Evolutionary conservation across 1,140 invertebrate genomes (phyloP).

Genomic region (Drosophila tsacasi): DNA sequence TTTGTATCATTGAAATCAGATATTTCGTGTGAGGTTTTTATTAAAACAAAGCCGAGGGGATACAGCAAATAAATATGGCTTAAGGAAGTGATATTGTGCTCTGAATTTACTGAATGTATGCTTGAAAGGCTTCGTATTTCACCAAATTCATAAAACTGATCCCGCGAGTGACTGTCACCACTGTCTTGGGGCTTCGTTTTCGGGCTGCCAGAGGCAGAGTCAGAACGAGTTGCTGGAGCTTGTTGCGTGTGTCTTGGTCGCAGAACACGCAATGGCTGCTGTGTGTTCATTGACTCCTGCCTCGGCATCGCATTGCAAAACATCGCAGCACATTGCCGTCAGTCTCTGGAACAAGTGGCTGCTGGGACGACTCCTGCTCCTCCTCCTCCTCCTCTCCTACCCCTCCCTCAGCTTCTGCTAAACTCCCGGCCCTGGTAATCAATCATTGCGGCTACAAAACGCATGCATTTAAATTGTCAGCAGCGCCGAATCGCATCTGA

Average conservation of each 20-base stretch:
- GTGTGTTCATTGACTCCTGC: slow-evolving; percentile 80
- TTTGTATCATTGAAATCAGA: slow-evolving; percentile 1
- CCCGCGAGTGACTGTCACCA: slow-evolving; percentile 19
- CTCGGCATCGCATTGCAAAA: slow-evolving; percentile 43
- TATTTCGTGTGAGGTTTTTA: slow-evolving; percentile 6
- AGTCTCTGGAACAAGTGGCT: slow-evolving; percentile 63
- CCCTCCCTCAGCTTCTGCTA: neutral
- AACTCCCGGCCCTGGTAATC: slow-evolving; percentile 57
- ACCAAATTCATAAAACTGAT: neutral
- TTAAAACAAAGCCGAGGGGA: neutral
- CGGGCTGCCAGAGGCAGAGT: slow-evolving; percentile 25
- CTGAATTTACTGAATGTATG: neutral
- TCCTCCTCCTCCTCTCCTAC: slow-evolving; percentile 1
- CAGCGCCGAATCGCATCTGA: slow-evolving; percentile 65
- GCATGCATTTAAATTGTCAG: slow-evolving; percentile 83
- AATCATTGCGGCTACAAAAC: slow-evolving; percentile 71
- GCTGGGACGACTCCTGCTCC: slow-evolving; percentile 18
- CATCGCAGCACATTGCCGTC: slow-evolving; percentile 32
- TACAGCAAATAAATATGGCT: neutral
- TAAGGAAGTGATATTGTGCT: neutral
- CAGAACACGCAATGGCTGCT: slow-evolving; percentile 70
- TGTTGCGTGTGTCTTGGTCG: slow-evolving; percentile 48
- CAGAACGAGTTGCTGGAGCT: slow-evolving; percentile 64
- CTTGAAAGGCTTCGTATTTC: slow-evolving; percentile 1
- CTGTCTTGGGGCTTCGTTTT: slow-evolving; percentile 69